Conservation (phyloP, 2,888 invertebrate genomes). For the Lepidonotus clava region DNA sequence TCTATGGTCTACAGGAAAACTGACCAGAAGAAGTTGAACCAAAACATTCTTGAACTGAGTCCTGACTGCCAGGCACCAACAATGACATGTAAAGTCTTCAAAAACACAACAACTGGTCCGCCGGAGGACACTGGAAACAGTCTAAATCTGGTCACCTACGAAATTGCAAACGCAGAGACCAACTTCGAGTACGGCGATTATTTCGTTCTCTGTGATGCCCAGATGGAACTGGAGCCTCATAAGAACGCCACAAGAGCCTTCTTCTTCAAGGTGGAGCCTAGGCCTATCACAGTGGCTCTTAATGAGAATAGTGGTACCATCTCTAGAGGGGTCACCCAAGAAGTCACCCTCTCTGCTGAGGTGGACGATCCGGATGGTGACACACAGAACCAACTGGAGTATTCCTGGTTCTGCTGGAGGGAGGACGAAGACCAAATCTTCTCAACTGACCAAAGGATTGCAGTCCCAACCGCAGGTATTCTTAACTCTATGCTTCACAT, state of each 20-base stretch:
- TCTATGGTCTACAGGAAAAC: background rate
- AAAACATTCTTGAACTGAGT: background rate
- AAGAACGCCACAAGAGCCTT: background rate
- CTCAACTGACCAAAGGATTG: background rate
- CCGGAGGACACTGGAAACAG: background rate
- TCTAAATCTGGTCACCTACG: too few relatives aligned
- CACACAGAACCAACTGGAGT: background rate
- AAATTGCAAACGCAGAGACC: too few relatives aligned
- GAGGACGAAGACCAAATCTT: background rate
- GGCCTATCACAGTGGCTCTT: background rate
- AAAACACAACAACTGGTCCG: background rate
- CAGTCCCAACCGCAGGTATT: too few relatives aligned
- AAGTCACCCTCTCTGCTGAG: background rate
- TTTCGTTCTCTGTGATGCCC: background rate
- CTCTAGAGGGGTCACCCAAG: background rate
- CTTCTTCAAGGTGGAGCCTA: background rate
- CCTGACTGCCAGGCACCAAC: background rate
- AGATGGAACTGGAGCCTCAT: background rate
- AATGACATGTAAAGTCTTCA: background rate
- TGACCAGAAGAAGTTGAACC: background rate
- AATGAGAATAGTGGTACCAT: background rate
- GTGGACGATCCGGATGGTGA: background rate
- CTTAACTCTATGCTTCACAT: too few relatives aligned
- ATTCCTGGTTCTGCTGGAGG: background rate
- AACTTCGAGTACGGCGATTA: background rate